Evolutionary conservation across 2,113 vertebrate genomes (phyloP).

Genomic region (Oenanthe oenanthe): DNA sequence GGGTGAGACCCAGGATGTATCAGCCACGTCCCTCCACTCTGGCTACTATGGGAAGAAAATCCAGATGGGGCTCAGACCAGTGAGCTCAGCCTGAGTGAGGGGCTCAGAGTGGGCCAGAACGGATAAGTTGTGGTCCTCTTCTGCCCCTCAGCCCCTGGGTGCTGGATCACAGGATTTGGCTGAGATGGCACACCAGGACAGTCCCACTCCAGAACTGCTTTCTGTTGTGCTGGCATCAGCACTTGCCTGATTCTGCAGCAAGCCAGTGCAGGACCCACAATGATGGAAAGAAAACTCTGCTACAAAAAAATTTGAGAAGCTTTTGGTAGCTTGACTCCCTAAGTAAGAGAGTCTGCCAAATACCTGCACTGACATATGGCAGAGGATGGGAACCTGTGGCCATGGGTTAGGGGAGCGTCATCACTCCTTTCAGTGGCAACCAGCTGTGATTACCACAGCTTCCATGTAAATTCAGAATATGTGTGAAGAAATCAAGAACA

Average conservation of each 20-base stretch:
- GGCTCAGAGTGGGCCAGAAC: neutral
- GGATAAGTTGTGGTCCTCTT: fast-evolving
- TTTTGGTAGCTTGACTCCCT: neutral
- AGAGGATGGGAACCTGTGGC: neutral
- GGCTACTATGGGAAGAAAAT: neutral
- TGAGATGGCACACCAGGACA: neutral
- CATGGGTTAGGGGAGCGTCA: neutral
- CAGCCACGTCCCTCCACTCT: neutral
- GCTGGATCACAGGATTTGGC: neutral
- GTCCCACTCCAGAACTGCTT: neutral
- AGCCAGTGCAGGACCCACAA: neutral
- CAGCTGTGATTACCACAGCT: neutral
- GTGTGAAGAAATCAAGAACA: fast-evolving
- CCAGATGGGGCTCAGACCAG: fast-evolving
- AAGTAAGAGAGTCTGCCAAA: neutral
- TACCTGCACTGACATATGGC: neutral
- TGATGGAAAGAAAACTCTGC: fast-evolving
- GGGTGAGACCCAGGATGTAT: fast-evolving
- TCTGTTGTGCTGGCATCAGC: neutral
- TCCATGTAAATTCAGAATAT: neutral
- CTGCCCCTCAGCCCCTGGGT: neutral
- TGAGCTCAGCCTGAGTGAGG: neutral
- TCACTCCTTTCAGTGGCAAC: neutral
- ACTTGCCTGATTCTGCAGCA: neutral
- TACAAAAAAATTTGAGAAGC: neutral